Evolutionary conservation across 2,888 invertebrate species (phyloP).

Genomic region (Meghimatium bilineatum): DNA sequence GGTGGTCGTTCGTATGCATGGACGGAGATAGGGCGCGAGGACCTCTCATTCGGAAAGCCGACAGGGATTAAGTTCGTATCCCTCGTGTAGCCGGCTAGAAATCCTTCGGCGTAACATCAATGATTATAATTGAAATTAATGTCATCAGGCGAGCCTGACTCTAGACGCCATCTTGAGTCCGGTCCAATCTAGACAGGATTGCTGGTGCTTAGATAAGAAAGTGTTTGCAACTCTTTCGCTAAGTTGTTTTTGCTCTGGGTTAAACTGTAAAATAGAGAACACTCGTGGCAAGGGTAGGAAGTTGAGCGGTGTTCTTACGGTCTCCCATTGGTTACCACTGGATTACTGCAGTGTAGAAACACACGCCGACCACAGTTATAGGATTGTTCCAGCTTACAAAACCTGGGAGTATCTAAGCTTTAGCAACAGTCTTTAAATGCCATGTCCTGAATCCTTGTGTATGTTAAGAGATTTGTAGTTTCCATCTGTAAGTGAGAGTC

Average conservation of each 20-base stretch:
- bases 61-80: conserved; percentile 40
- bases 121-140: conserved; percentile 58
- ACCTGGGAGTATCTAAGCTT: conserved; percentile 28
- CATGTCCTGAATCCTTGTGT: conserved; percentile 15
- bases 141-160: conserved; percentile 47
- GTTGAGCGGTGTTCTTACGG: conserved; percentile 9
- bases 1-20: conserved; percentile 51
- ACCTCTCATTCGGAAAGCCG: conserved; percentile 35
- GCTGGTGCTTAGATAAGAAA: conserved; percentile 41
- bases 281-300: conserved; percentile 18
- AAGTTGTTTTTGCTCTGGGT: conserved; percentile 42
- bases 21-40: conserved; percentile 38
- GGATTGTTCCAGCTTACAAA: conserved; percentile 30
- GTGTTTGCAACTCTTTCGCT: conserved; percentile 16
- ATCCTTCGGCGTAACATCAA: conserved; percentile 40
- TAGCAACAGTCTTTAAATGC: conserved; percentile 27
- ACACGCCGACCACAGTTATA: conserved; percentile 11
- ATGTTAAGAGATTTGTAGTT: conserved; percentile 12
- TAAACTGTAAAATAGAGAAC: conserved; percentile 37
- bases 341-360: conserved; percentile 16
- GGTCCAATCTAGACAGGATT: conserved; percentile 26
- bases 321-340: neutral
- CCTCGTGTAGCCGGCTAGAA: conserved; percentile 30
- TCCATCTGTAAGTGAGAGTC: conserved; percentile 32
- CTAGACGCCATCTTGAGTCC: conserved; percentile 37